These are phyloP conservation scores for Leptobrachium leishanense DNA, from an alignment of 2,113 vertebrate species.

Conservation along the genomic window DNA sequence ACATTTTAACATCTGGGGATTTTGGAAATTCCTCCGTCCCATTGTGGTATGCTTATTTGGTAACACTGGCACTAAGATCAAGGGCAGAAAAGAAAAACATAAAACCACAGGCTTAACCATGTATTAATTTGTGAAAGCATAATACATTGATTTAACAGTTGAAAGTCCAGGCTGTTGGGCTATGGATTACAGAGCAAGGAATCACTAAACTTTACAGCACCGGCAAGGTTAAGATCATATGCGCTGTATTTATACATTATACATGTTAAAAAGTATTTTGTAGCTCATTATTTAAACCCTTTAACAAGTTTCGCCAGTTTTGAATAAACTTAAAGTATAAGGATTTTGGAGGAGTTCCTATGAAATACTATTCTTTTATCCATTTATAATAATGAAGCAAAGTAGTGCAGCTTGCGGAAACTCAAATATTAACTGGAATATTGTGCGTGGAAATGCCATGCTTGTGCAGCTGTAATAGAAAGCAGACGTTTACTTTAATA, in stretches of 20 bases:
- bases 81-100: constrained; percentile 16
- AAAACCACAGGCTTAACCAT: constrained; percentile 16
- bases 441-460: too few relatives aligned
- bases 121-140: constrained; percentile 4
- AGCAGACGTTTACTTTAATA: too few relatives aligned
- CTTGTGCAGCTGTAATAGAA: too few relatives aligned
- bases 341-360: neutral
- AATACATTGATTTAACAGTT: neutral
- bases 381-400: neutral
- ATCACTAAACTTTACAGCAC: too few relatives aligned
- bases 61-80: constrained; percentile 21
- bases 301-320: neutral
- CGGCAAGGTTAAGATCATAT: too few relatives aligned
- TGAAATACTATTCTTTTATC: neutral
- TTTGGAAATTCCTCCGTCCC: constrained; percentile 62
- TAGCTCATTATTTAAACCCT: neutral
- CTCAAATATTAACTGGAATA: neutral
- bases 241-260: neutral
- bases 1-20: constrained; percentile 67
- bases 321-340: neutral
- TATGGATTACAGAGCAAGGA: neutral
- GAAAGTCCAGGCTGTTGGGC: neutral
- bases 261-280: neutral
- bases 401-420: neutral
- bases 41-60: constrained; percentile 51